A percentile compares a stretch with the other conserved stretches of the same genome.
Conservation (phyloP, 1,140 invertebrate species). For the Atta cephalotes region DNA sequence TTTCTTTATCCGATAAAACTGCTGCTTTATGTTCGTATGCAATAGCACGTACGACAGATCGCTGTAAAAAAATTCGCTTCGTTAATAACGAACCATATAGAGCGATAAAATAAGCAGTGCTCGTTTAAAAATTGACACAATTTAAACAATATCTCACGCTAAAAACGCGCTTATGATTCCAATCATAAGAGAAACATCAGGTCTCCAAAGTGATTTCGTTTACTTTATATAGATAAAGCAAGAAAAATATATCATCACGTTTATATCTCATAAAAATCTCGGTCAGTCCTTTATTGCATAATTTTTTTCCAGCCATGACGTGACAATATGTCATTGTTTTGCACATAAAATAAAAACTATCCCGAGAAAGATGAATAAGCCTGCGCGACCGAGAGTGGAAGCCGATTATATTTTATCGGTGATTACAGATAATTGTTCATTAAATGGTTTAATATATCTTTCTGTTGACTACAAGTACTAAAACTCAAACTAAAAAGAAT, state of each 20-base stretch:
- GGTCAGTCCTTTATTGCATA: slow-evolving; percentile 36
- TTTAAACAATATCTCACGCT: not conserved
- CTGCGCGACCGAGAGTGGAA: slow-evolving; percentile 3
- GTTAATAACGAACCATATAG: slow-evolving; percentile 40
- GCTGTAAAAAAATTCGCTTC: slow-evolving; percentile 27
- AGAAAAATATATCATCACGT: slow-evolving; percentile 20
- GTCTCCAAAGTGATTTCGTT: not conserved
- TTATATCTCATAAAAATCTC: slow-evolving; percentile 40
- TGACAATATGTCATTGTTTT: not conserved
- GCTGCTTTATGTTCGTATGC: slow-evolving; percentile 2
- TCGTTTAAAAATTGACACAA: slow-evolving; percentile 5
- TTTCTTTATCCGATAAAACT: slow-evolving; percentile 18
- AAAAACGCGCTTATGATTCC: not conserved
- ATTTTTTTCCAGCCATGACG: slow-evolving; percentile 13
- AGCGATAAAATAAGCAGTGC: slow-evolving; percentile 26
- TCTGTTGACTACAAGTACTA: slow-evolving; percentile 3
- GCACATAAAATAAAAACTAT: slow-evolving; percentile 2
- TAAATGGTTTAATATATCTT: slow-evolving; percentile 1
- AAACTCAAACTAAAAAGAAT: slow-evolving; percentile 12
- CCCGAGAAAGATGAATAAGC: not conserved
- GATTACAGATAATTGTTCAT: slow-evolving; percentile 29
- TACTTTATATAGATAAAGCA: not conserved
- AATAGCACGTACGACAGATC: slow-evolving; percentile 30
- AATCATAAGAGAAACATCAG: not conserved
- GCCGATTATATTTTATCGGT: slow-evolving; percentile 4